Conservation (phyloP, 2,797 vertebrate species). For the Rhinatrema bivittatum region DNA sequence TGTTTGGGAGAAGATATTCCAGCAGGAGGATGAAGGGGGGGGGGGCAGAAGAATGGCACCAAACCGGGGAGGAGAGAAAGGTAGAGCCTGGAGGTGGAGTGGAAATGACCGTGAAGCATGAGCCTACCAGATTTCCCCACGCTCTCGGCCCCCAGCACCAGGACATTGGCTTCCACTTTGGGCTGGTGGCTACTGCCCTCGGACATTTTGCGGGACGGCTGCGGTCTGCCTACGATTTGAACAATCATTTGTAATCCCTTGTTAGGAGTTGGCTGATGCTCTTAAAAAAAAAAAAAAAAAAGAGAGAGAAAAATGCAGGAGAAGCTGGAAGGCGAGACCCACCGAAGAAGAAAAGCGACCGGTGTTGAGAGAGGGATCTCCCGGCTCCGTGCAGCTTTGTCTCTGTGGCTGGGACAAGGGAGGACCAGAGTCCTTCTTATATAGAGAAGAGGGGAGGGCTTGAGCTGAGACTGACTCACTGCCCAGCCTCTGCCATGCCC, state of each 20-base stretch:
- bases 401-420: not conserved
- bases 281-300: no score
- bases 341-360: not conserved
- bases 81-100: no score
- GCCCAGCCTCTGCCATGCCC: not conserved
- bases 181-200: conserved; percentile 36
- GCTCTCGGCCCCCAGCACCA: conserved; percentile 51
- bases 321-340: not conserved
- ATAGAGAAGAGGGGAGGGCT: not conserved
- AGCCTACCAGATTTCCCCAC: conserved; percentile 55
- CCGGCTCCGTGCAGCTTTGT: not conserved
- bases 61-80: no score
- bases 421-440: not conserved
- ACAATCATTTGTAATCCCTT: conserved; percentile 39
- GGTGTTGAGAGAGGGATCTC: not conserved
- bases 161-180: conserved; percentile 48
- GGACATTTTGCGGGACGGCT: conserved; percentile 19
- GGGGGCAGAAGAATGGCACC: no score
- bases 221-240: conserved; percentile 17
- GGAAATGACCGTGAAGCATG: not conserved
- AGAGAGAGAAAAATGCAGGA: not conserved
- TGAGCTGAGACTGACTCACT: not conserved
- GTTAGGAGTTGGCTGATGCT: not conserved
- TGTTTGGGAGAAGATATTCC: no score
- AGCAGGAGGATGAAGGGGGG: no score